Evolutionary conservation across 2,113 vertebrate genomes (phyloP), one percentile per base, ranked within the genome.

Genomic region (Phoenicopterus ruber): DNA sequence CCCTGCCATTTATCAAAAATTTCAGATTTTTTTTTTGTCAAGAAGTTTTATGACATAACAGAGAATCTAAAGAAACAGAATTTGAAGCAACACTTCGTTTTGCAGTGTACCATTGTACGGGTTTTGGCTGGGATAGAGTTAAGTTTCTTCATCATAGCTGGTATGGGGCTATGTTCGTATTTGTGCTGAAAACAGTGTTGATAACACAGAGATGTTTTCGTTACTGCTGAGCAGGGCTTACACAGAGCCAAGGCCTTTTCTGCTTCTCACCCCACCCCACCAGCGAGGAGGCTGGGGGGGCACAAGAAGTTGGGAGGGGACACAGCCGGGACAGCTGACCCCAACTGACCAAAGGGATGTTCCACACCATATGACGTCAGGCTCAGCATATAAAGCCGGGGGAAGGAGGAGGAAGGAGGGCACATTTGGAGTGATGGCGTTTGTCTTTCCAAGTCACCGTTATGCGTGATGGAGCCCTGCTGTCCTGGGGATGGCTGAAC

Each of bases 381-480:
- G 8, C 2, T 86, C 18, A 67, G 57, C n/a, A n/a, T 9, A 2
- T 8, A 36, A 55, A 63, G 10, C 17, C 7, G 4, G 15, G 8
- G 18, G 9, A 55, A 16, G 34, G 9, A 72, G 11, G 5, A 70
- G 7, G 20, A 77, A 67, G 9, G 2, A 2, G 7, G 6, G 38
- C n/a, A 46, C 4, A 2, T 29, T 70, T 0, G 2, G 12, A 36
- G 9, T 12, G 4, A 22, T 17, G 15, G 7, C 0, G 0, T 57
- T 85, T 4, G 5, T n/a, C 73, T 70, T 38, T 10, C 12, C 7
- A 32, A n/a, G 11, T 50, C 24, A 47, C 13, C 1, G 0, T 4
- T 9, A n/a, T 0, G 0, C 0, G 0, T 66, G 24, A 20, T 17
- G 7, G 38, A 77, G 3, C 29, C 29, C 36, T 40, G 19, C 15